Conservation (phyloP, 2,113 vertebrate genomes). For the Asarcornis scutulata region DNA sequence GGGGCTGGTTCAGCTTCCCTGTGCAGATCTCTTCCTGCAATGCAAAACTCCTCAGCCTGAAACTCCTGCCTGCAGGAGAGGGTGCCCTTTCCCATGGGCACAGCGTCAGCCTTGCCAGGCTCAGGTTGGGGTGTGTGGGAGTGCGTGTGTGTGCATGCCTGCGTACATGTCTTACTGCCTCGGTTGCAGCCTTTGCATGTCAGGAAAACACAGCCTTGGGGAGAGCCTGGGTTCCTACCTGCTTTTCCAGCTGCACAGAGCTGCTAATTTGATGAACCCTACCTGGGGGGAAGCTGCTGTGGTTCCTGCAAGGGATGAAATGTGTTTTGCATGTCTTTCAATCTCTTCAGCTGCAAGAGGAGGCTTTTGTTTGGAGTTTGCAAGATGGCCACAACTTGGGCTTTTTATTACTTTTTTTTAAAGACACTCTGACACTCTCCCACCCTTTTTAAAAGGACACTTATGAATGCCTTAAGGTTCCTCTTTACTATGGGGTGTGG, state of each 20-base stretch:
- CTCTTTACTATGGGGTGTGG: neutral
- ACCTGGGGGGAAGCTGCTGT: neutral
- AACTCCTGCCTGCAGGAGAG: neutral
- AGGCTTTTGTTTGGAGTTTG: neutral
- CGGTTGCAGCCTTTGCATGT: neutral
- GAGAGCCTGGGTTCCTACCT: neutral
- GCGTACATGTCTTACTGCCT: neutral
- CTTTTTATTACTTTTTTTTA: neutral
- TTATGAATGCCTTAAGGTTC: neutral
- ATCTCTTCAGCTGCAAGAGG: neutral
- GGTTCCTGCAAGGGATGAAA: neutral
- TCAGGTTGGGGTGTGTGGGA: neutral
- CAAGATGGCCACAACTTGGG: neutral
- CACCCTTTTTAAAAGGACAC: too few relatives aligned
- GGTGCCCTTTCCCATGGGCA: neutral
- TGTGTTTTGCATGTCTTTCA: neutral
- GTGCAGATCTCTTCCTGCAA: neutral
- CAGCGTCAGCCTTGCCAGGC: neutral
- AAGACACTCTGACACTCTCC: neutral
- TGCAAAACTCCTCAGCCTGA: neutral
- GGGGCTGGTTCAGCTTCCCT: neutral
- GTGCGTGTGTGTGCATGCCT: neutral
- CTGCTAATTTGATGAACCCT: neutral
- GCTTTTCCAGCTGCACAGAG: neutral
- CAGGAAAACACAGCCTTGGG: neutral